Base-by-base conservation (phyloP, 2,113 vertebrate genomes). In the Otus sunia region DNA sequence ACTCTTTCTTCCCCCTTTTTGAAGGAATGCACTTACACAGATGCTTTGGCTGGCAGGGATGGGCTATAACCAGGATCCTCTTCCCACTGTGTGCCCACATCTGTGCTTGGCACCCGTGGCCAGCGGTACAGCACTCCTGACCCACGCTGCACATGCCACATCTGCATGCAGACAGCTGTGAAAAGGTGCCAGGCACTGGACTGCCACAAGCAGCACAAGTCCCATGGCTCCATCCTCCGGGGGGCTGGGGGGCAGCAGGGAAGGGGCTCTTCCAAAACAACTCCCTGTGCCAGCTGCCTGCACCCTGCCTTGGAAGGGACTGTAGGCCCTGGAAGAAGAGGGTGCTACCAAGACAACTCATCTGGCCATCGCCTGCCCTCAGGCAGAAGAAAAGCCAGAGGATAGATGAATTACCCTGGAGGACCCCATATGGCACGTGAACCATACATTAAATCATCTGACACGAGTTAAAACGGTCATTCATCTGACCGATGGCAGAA, bases 101-200 rank as follows among this genome's bases (percentile, higher is more conserved):
- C 52, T 19, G 25, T 4, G n/a, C 49, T 2, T 2, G 21, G 55
- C 41, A 43, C 41, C 6, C 0, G 0, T 0, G 3, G 39, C 13
- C 50, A 14, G 23, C 6, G 23, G 21, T 20, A 25, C 1, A 3
- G 63, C 68, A 30, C 62, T 43, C 45, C 80, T 16, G 58, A 50
- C 45, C 52, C 3, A 0, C 1, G 3, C 78, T 3, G 1, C 12
- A 12, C 9, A 0, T 3, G 20, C 27, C 56, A 69, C 43, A n/a
- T 11, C 76, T 49, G 9, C 27, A 11, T 1, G 5, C 17, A 25
- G 21, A 21, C 12, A 27, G 21, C 77, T 45, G 11, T 10, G n/a
- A 12, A 11, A 58, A 84, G n/a, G 17, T 55, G 80, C 37, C 67
- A 41, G 49, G 25, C 4, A 5, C 41, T 27, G 47, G 19, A 25